Evolutionary conservation across 1,140 invertebrate genomes (phyloP).

Genomic region (Latrodectus geometricus): DNA sequence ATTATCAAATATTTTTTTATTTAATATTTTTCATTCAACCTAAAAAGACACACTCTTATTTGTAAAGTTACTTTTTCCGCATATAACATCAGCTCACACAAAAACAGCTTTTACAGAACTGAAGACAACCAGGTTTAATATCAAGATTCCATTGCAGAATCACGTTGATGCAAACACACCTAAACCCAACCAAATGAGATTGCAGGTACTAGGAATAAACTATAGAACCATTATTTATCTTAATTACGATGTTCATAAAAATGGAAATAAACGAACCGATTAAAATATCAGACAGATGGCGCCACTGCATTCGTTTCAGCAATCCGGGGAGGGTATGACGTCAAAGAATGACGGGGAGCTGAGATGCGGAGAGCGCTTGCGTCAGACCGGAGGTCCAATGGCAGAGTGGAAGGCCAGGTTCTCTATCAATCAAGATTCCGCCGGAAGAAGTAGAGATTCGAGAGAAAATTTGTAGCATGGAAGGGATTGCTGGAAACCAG

Average conservation of each 20-base stretch:
- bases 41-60: too few species aligned
- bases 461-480: slow-evolving; percentile 39
- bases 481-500: neutral
- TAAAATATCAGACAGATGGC: slow-evolving; percentile 4
- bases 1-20: too few species aligned
- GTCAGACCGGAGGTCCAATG: slow-evolving; percentile 44
- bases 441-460: neutral
- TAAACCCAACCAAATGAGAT: neutral
- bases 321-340: slow-evolving; percentile 34
- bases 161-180: neutral
- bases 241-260: too few species aligned
- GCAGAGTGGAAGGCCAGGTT: slow-evolving; percentile 35
- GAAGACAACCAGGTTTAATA: neutral
- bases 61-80: slow-evolving; percentile 7
- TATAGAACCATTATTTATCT: neutral
- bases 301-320: neutral
- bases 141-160: neutral
- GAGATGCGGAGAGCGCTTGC: slow-evolving; percentile 48
- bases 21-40: too few species aligned
- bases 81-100: slow-evolving; percentile 1
- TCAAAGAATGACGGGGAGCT: neutral
- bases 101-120: slow-evolving; percentile 25
- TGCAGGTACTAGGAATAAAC: neutral
- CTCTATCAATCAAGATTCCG: slow-evolving; percentile 26
- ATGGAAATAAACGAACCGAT: neutral